Conservation (phyloP, 2,113 vertebrate genomes). For the Nothoprocta pentlandii region DNA sequence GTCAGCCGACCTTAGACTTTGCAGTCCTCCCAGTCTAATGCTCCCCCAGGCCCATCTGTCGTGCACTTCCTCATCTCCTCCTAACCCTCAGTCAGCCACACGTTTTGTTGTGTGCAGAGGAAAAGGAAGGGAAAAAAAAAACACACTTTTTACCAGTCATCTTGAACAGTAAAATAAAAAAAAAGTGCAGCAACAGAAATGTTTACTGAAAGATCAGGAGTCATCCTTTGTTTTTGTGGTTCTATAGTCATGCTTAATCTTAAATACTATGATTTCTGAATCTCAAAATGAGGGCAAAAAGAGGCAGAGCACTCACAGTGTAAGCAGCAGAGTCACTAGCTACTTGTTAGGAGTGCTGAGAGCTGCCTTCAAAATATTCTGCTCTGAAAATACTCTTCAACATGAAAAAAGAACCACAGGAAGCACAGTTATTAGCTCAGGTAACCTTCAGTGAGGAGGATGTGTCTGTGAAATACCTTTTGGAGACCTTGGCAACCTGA, state of each 20-base stretch:
- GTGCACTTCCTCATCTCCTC: neutral
- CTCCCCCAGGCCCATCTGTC: neutral
- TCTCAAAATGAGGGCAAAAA: neutral
- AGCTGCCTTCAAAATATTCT: neutral
- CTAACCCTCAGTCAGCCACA: neutral
- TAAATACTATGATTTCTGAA: neutral
- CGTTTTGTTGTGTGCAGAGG: neutral
- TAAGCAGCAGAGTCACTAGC: neutral
- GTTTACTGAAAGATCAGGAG: neutral
- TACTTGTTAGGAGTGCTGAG: neutral
- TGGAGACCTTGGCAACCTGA: neutral
- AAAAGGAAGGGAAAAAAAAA: neutral
- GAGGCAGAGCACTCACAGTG: neutral
- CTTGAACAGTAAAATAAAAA: neutral
- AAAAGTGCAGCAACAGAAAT: neutral
- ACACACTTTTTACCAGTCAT: neutral
- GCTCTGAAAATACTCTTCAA: neutral
- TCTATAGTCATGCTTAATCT: neutral
- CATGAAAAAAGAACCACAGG: neutral
- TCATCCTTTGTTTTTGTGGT: neutral
- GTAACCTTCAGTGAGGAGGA: neutral
- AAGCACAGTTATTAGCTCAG: slow-evolving; percentile 17
- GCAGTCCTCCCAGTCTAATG: neutral
- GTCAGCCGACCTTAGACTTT: neutral
- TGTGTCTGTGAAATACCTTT: neutral